Evolutionary conservation across 2,797 vertebrate species (phyloP), one percentile per base, ranked within the genome.

Genomic region (Microctenopoma steveboyesi): DNA sequence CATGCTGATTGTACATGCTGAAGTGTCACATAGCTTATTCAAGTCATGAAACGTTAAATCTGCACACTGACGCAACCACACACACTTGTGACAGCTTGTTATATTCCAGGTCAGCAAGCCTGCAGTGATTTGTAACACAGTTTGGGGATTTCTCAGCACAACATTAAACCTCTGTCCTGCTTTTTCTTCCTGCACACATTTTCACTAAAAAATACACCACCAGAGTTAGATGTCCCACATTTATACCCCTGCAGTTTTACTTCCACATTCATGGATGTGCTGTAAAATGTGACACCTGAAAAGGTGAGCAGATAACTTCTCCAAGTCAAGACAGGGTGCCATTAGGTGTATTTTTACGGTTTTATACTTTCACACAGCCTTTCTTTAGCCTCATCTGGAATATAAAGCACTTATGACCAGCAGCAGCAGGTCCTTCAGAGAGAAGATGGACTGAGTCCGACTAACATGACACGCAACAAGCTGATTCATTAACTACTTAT

Each of bases 81-180:
- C 69, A 62, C 13, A 28, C 37, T 69, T 72, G 58, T 86, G 86
- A 87, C 87, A 86, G 84, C 81, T 84, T 85, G 77, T 83, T 86
- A 82, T 75, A 80, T 83, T 85, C 69, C 77, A 88, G 86, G 85
- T 88, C 82, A 87, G 72, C 58, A 1, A 53, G 57, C 64, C 82
- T 66, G 43, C 9, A 0, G 63, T 85, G 81, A 82, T 86, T 88
- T 81, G 74, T 73, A 81, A 45, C 78, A 59, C 61, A 78, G 82
- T 85, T 87, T 47, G 71, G 72, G 79, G 76, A 83, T 83, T 84
- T 84, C 63, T 71, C 67, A 51, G 46, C 54, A 40, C 14, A 15
- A 49, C 71, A 54, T 72, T 14, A 27, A 60, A 51, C 55, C 49
- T 57, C 71, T 64, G 65, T 57, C 66, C 49, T 64, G 69, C 52